These are phyloP conservation scores for Nymphicus hollandicus DNA, from an alignment of 2,113 vertebrate species.

Conservation along the genomic window DNA sequence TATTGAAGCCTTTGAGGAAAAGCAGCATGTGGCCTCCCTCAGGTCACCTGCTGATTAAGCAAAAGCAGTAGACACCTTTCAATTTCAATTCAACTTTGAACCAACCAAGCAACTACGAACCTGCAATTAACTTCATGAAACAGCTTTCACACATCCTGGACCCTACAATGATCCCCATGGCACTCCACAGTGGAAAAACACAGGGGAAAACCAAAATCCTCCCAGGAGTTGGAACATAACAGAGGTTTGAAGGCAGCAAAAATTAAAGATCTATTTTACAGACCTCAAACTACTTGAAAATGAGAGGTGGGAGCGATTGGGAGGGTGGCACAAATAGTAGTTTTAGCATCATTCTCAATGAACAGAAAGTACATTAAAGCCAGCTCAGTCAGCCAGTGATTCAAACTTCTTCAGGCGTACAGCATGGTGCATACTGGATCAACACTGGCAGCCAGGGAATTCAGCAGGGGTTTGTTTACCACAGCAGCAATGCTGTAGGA, in stretches of 20 bases:
- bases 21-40: neutral
- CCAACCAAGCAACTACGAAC: neutral
- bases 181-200: neutral
- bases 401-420: neutral
- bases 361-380: neutral
- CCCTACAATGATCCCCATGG: neutral
- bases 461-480: neutral
- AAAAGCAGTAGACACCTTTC: neutral
- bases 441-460: neutral
- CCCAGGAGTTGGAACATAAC: neutral
- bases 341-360: neutral
- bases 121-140: neutral
- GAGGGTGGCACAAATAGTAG: neutral
- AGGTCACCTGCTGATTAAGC: neutral
- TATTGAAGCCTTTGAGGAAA: neutral
- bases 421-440: neutral
- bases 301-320: neutral
- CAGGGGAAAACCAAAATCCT: neutral
- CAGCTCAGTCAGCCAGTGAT: neutral
- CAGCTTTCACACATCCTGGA: neutral
- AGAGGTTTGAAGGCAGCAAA: neutral
- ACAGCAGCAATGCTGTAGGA: neutral
- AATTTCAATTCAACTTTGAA: neutral
- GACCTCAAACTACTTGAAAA: neutral
- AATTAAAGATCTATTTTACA: neutral